These are phyloP conservation scores for Tromatobia lineatoria DNA, from an alignment of 2,888 invertebrate species.

Conservation along the genomic window DNA sequence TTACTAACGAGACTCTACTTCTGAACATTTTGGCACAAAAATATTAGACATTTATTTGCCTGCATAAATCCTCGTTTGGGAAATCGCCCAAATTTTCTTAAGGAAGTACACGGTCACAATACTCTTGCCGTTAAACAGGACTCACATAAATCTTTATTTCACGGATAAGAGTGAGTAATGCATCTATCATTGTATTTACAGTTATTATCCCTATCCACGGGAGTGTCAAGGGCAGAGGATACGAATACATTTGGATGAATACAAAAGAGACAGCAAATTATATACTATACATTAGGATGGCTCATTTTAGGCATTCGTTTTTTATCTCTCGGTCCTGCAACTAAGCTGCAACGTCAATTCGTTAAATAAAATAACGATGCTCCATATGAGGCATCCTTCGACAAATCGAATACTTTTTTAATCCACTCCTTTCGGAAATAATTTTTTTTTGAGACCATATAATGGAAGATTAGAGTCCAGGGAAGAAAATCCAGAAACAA, in stretches of 20 bases:
- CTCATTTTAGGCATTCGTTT: too few species aligned
- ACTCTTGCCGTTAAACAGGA: background rate
- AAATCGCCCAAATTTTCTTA: conserved; percentile 17
- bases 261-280: conserved; percentile 7
- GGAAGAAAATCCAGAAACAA: too few species aligned
- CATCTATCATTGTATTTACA: conserved; percentile 42
- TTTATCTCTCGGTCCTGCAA: too few species aligned
- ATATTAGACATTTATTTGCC: conserved; percentile 35
- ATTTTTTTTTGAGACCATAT: too few species aligned
- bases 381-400: too few species aligned
- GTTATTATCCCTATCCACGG: conserved; percentile 12
- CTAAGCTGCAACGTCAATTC: too few species aligned
- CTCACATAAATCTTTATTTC: conserved; percentile 58
- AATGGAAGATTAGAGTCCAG: too few species aligned
- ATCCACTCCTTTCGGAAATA: too few species aligned
- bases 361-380: too few species aligned
- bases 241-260: conserved; percentile 12
- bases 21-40: conserved; percentile 9
- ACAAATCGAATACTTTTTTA: too few species aligned
- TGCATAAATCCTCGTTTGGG: conserved; percentile 25
- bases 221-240: conserved; percentile 9
- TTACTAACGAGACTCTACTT: conserved; percentile 42
- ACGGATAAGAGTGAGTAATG: conserved; percentile 52
- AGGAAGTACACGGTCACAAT: conserved; percentile 33
- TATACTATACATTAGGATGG: background rate